A percentile compares a stretch with the other conserved stretches of the same genome.
Conservation (phyloP, 2,113 vertebrate genomes). For the Aramus guarauna region DNA sequence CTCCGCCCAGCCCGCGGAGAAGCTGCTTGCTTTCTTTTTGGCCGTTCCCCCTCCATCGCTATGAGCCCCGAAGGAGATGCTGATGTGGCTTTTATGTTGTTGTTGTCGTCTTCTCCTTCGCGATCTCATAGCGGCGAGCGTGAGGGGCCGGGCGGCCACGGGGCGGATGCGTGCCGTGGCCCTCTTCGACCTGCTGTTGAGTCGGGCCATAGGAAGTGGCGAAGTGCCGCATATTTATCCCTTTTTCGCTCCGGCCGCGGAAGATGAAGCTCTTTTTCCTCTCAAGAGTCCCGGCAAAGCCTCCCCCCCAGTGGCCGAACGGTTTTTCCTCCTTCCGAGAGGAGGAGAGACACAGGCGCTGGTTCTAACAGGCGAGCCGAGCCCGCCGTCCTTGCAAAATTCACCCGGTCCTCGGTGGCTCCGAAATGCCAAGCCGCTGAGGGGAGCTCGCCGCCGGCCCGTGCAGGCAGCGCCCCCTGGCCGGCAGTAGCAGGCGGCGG, state of each 20-base stretch:
- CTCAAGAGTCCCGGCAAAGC: rapidly evolving
- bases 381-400: not conserved
- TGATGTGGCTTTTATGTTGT: not conserved
- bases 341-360: rapidly evolving
- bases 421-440: not conserved
- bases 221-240: not conserved
- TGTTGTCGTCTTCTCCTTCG: not conserved
- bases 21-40: not conserved
- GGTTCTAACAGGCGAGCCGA: not conserved
- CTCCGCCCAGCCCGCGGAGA: not conserved
- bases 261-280: not conserved
- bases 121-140: not conserved
- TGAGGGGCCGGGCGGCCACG: not conserved
- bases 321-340: not conserved
- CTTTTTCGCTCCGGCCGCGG: not conserved
- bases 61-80: not conserved
- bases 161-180: not conserved
- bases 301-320: rapidly evolving
- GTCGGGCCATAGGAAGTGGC: not conserved
- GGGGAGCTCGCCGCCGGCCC: not conserved
- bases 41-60: rapidly evolving
- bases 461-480: not conserved
- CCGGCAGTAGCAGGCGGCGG: no score
- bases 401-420: not conserved
- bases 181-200: not conserved